Evolutionary conservation across 2,113 vertebrate genomes (phyloP).

Genomic region (Chloropsis hardwickii): DNA sequence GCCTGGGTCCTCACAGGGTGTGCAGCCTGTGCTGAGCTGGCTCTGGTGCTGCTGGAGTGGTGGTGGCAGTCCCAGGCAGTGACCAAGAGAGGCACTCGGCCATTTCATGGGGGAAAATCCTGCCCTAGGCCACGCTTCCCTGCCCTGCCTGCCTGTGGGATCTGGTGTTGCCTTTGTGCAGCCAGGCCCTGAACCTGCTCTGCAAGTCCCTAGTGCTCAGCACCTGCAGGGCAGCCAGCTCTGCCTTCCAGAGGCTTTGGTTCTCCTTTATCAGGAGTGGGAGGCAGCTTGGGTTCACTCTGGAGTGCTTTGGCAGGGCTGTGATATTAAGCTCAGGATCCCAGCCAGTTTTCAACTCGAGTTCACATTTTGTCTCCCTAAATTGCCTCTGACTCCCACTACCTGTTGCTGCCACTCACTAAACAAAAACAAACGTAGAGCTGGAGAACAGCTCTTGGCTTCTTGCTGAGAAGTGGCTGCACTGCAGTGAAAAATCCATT

Average conservation of each 20-base stretch:
- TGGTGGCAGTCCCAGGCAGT: not conserved
- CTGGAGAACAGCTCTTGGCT: not conserved
- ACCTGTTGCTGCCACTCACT: conserved; percentile 16
- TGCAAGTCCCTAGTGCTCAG: not conserved
- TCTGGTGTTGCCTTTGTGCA: not conserved
- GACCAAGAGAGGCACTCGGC: not conserved
- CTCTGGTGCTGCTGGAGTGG: not conserved
- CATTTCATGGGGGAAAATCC: not conserved
- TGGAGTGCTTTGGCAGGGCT: not conserved
- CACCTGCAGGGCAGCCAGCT: not conserved
- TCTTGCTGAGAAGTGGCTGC: not conserved
- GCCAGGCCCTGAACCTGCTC: not conserved
- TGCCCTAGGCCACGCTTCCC: not conserved
- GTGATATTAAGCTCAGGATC: not conserved
- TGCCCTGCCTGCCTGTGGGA: not conserved
- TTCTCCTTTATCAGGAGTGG: not conserved
- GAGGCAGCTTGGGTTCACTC: not conserved
- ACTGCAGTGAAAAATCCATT: not conserved
- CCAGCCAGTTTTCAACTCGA: not conserved
- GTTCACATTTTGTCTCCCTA: not conserved
- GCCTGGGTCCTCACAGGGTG: not conserved
- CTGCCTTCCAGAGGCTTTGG: not conserved
- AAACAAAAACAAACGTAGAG: not conserved
- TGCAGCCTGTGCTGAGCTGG: not conserved
- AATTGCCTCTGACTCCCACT: not conserved